Percentiles rank a stretch among this genome's conserved stretches.
Conservation (phyloP, 1,140 invertebrate species). For the Polypedilum vanderplanki region DNA sequence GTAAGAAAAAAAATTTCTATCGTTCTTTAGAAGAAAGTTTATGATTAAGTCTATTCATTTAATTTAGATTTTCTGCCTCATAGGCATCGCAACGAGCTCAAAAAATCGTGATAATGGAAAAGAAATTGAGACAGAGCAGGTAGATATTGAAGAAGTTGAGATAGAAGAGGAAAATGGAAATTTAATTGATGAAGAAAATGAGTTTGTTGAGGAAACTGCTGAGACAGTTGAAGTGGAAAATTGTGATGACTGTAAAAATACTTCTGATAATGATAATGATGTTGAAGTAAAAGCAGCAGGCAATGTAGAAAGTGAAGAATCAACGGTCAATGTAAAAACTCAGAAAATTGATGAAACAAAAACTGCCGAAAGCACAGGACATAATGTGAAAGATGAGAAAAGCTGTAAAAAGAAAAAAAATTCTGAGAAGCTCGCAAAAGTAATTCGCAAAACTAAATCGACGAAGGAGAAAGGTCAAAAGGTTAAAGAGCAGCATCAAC, state of each 20-base stretch:
- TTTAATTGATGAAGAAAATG: background rate
- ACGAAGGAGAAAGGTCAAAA: background rate
- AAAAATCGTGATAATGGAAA: background rate
- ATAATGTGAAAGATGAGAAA: slow-evolving; percentile 22
- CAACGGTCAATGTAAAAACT: background rate
- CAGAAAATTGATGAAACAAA: background rate
- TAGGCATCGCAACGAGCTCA: background rate
- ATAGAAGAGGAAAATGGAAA: background rate
- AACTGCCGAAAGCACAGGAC: background rate
- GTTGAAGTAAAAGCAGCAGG: background rate
- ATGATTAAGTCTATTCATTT: background rate
- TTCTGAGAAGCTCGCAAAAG: background rate
- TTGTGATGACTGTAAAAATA: background rate
- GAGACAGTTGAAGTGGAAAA: background rate
- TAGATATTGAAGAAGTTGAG: background rate
- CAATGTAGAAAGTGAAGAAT: background rate
- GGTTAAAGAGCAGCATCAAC: background rate
- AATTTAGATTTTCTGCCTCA: background rate
- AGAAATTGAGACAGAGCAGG: background rate
- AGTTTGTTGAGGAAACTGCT: background rate
- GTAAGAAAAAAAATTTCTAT: too few species aligned
- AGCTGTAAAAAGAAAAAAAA: background rate
- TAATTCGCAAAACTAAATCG: background rate
- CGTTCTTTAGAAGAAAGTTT: too few species aligned
- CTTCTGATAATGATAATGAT: background rate